A percentile compares a stretch with the other conserved stretches of the same genome.
Evolutionary conservation across 92 coral and sea anemone genomes (phyloP).

Genomic region (Actinostola sp.): DNA sequence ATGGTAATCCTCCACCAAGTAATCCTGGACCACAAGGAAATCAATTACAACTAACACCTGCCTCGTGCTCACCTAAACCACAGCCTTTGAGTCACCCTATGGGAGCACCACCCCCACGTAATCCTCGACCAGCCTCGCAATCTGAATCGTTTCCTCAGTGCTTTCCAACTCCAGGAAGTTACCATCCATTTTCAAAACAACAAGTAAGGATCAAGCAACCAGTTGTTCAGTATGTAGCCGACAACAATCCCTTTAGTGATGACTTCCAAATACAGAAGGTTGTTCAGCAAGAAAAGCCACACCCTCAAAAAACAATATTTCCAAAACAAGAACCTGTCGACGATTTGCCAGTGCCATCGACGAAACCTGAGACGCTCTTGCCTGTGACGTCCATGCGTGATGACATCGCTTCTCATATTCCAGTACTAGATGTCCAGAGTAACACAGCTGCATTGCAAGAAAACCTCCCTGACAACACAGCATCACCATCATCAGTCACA

Average conservation of each 20-base stretch:
- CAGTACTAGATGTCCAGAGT: background rate
- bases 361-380: conserved; percentile 37
- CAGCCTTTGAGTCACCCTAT: conserved; percentile 25
- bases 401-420: background rate
- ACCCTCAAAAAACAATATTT: conserved; percentile 1
- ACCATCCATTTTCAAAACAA: conserved; percentile 61
- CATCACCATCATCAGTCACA: background rate
- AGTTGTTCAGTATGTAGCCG: conserved; percentile 80
- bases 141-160: conserved; percentile 65
- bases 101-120: conserved; percentile 54
- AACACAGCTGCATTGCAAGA: background rate
- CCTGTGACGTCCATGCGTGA: conserved; percentile 13
- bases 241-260: conserved; percentile 90
- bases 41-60: conserved; percentile 35
- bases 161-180: conserved; percentile 83
- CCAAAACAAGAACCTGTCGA: conserved; percentile 16
- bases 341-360: background rate
- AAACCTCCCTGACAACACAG: background rate
- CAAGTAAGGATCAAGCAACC: conserved; percentile 65
- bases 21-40: conserved; percentile 9
- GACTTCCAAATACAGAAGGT: conserved; percentile 64
- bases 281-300: conserved; percentile 13
- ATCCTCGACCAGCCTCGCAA: conserved; percentile 44
- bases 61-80: conserved; percentile 34
- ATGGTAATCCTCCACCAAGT: conserved; percentile 10